Evolutionary conservation across 2,888 invertebrate species (phyloP).

Genomic region (Chrysina gloriosa): DNA sequence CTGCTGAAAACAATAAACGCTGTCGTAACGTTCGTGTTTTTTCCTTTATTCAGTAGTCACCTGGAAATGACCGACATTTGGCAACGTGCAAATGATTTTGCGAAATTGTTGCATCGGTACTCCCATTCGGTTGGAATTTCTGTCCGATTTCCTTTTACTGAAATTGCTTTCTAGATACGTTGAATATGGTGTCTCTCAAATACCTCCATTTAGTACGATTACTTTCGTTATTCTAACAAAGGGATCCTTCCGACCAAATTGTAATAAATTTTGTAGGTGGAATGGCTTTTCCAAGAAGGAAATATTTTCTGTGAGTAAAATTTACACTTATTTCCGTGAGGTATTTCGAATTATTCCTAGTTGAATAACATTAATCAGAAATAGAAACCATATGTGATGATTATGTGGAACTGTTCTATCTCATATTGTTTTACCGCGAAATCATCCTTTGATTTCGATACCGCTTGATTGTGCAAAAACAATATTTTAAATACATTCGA

Average conservation of each 20-base stretch:
- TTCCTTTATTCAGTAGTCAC: slow-evolving; percentile 7
- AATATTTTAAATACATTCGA: too few relatives aligned
- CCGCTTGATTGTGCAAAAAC: too few relatives aligned
- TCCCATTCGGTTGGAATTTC: slow-evolving; percentile 13
- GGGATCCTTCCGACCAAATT: neutral
- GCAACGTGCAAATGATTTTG: slow-evolving; percentile 15
- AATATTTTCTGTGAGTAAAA: too few relatives aligned
- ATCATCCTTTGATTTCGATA: too few relatives aligned
- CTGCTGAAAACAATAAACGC: slow-evolving; percentile 15
- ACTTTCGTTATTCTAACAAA: slow-evolving; percentile 2
- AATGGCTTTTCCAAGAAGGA: too few relatives aligned
- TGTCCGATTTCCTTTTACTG: slow-evolving; percentile 33
- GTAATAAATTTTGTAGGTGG: neutral
- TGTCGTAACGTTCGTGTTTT: slow-evolving; percentile 6
- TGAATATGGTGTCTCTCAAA: slow-evolving; percentile 5
- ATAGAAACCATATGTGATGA: too few relatives aligned
- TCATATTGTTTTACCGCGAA: too few relatives aligned
- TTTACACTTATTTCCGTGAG: too few relatives aligned
- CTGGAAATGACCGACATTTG: slow-evolving; percentile 18
- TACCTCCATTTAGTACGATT: neutral
- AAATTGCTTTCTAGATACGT: slow-evolving; percentile 12
- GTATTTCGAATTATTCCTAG: too few relatives aligned
- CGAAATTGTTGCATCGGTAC: slow-evolving; percentile 20
- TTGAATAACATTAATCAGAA: too few relatives aligned
- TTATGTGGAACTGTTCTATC: too few relatives aligned